Evolutionary conservation across 2,797 vertebrate species (phyloP), one percentile per base, ranked within the genome.

Genomic region (Gambelia wislizenii): DNA sequence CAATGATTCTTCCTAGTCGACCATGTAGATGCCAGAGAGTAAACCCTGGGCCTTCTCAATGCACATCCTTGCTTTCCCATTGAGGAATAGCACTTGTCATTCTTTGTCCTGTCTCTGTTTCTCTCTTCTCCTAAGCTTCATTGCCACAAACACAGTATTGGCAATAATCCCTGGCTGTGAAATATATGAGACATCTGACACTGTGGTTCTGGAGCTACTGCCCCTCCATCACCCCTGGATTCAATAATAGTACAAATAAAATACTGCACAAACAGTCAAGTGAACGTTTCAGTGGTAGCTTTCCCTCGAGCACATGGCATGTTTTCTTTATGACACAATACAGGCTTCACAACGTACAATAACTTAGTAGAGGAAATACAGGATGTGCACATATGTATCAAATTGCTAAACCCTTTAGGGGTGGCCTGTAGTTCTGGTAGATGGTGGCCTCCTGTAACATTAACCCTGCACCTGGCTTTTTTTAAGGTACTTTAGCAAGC

Each of bases 401-500:
- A 9, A 49, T 12, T 88, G 4, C 80, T 70, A 88, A 89, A 87
- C 64, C 91, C 88, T 89, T 89, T 83, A 83, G 49, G 85, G 84
- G 94, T 94, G 86, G 91, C 59, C 39, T 86, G 12, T 6, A 89
- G 36, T 85, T 92, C 78, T 92, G 61, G 6, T n/a, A n/a, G 78
- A 76, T 56, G 47, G 89, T 89, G 87, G 74, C 84, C 84, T 42
- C 56, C 83, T 90, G 61, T 87, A 87, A 78, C 9, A 77, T 88
- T 87, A 88, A 88, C 64, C 64, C 25, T 89, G n/a, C 39, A 92
- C 70, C 49, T 91, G 89, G n/a, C 12, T 90, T 94, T 86, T 86
- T 91, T 92, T 83, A 95, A 93, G 78, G 85, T 70, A 75, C 6
- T 86, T 91, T 33, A 82, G 56, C 91, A 85, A 76, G 85, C 22